Base-by-base conservation (phyloP, 2,113 vertebrate species). In the Anarhynchus alexandrinus region DNA sequence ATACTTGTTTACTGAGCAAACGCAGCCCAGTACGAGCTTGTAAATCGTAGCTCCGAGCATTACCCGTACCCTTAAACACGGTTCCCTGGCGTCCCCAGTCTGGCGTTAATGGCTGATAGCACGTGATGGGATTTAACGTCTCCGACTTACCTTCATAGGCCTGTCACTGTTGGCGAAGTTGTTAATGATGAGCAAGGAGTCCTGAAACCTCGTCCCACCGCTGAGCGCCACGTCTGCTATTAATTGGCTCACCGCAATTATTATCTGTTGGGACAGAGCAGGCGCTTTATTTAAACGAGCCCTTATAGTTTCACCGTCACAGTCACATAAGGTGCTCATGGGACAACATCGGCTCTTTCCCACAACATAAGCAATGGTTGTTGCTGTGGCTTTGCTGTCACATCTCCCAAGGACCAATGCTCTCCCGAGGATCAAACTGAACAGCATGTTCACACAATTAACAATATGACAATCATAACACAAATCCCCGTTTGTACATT, bases 111-210 rank as follows among this genome's bases (percentile, higher is more conserved):
- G 19, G 36, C 22, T 66, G 59, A 58, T 2, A 59, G 51, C 42
- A 45, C 16, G 3, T 1, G 8, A 32, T 16, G 29, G 11, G 64
- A 58, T 86, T 87, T 54, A 57, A 76, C 5, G 12, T 34, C 52
- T 72, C 32, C 55, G 82, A 58, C 98, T 73, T 98, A 99, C 99
- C 99, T 99, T 99, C 99, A 99, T 99, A 36, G 98, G 98, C 79
- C 99, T 99, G 98, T 99, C 99, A 2, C 99, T 99, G 92, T 99
- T 99, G 76, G 99, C 99, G 93, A 99, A 99, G 97, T 99, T 99
- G 98, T 99, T 99, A 97, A 99, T 99, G 97, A 99, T 99, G 70
- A 99, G 99, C 30, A 99, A 98, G 11, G 99, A 99, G 92, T 99
- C 99, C 96, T 99, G 99, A 98, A 99, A 99, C 81, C 99, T 98